phyloP scores from a whole-genome alignment of 2,888 invertebrate species.

The Lycocerus yunnanus region DNA sequence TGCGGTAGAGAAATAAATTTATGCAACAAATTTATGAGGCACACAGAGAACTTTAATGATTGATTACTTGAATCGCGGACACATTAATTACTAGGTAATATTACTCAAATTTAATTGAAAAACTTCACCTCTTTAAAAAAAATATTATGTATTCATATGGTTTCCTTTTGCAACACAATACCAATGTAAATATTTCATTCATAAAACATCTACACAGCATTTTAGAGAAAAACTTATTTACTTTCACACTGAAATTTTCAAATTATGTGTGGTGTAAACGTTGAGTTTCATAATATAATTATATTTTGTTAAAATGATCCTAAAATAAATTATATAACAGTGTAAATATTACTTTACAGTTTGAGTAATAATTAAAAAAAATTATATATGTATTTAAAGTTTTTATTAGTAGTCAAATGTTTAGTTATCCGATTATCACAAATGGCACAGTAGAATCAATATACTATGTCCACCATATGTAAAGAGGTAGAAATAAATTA shows the following conservation, averaged over 20 bases:
- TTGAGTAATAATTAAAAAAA: too few species aligned
- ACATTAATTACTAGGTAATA: background rate
- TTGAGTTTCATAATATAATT: too few species aligned
- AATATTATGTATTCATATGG: background rate
- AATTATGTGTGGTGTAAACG: background rate
- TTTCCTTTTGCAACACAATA: background rate
- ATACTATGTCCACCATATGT: slow-evolving; percentile 40
- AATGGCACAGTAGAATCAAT: slow-evolving; percentile 33
- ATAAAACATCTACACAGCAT: background rate
- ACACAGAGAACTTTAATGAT: background rate
- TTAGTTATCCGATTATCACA: slow-evolving; percentile 13
- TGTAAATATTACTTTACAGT: too few species aligned
- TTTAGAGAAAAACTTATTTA: background rate
- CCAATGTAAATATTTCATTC: background rate
- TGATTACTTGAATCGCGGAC: background rate
- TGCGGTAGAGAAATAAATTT: background rate
- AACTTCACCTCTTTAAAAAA: background rate
- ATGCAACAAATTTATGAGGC: background rate
- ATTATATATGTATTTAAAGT: too few species aligned
- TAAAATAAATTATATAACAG: background rate
- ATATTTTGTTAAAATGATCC: background rate
- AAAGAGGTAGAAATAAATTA: slow-evolving; percentile 41
- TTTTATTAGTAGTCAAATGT: background rate
- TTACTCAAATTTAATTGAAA: background rate
- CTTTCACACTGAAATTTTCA: background rate